Percentiles rank a stretch among this genome's conserved stretches.
These are phyloP conservation scores for Barbus barbus DNA, from an alignment of 2,113 vertebrate genomes.

Conservation along the genomic window DNA sequence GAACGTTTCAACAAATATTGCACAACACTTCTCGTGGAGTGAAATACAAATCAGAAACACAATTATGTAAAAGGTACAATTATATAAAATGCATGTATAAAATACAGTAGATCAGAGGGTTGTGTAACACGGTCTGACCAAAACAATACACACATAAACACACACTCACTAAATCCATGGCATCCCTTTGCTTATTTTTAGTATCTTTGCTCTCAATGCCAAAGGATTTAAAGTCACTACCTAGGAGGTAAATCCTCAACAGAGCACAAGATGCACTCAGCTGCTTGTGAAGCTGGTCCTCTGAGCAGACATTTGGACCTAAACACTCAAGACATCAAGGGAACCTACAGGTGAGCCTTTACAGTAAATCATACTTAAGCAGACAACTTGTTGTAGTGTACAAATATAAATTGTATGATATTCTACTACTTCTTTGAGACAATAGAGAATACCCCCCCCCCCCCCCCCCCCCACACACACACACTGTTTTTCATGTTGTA, in stretches of 20 bases:
- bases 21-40: neutral
- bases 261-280: neutral
- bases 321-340: no score
- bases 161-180: neutral
- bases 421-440: no score
- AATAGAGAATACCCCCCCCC: no score
- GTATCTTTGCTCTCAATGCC: neutral
- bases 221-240: conserved; percentile 35
- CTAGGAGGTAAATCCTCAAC: neutral
- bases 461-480: no score
- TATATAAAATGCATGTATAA: neutral
- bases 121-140: neutral
- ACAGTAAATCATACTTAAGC: no score
- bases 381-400: neutral
- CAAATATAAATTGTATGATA: neutral
- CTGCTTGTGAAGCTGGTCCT: neutral
- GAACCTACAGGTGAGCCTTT: conserved; percentile 12
- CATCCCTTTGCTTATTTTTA: conserved; percentile 17
- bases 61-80: no score
- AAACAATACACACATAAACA: neutral
- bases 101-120: neutral
- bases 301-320: neutral
- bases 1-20: neutral
- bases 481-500: no score
- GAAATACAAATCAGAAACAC: no score